phyloP scores from a whole-genome alignment of 2,888 invertebrate genomes.

The Uloborus plumipes region DNA sequence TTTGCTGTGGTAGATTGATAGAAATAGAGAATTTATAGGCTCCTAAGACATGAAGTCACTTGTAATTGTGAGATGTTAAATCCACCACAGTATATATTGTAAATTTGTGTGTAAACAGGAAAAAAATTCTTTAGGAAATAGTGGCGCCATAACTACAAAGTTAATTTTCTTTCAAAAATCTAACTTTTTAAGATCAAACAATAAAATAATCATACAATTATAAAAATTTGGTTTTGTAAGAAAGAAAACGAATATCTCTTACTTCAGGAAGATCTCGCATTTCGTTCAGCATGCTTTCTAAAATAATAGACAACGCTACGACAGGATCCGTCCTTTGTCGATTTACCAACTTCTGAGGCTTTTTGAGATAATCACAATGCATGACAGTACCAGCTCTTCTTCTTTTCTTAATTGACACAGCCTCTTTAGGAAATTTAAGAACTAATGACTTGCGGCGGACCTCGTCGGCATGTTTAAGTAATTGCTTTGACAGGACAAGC shows the following conservation, averaged over 20 bases:
- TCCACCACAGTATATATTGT: no score
- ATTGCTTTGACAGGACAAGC: constrained; percentile 87
- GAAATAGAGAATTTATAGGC: no score
- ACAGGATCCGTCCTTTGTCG: constrained; percentile 94
- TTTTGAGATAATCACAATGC: constrained; percentile 91
- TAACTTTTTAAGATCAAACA: not conserved
- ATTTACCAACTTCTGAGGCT: constrained; percentile 86
- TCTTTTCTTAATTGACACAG: constrained; percentile 76
- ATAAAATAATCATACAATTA: not conserved
- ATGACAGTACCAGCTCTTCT: constrained; percentile 78
- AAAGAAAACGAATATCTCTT: constrained; percentile 61
- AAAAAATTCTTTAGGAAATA: no score
- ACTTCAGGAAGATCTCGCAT: constrained; percentile 93
- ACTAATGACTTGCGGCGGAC: constrained; percentile 84
- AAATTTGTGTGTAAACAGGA: no score
- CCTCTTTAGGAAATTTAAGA: constrained; percentile 84
- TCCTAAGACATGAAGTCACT: no score
- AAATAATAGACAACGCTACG: constrained; percentile 85
- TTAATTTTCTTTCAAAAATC: no score
- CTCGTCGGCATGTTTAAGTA: constrained; percentile 90
- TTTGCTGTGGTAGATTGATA: no score
- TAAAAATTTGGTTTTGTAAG: not conserved
- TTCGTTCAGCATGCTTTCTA: constrained; percentile 92
- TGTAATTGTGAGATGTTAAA: no score
- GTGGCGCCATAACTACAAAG: no score